Evolutionary conservation across 2,113 vertebrate genomes (phyloP).

Genomic region (Entosphenus tridentatus): DNA sequence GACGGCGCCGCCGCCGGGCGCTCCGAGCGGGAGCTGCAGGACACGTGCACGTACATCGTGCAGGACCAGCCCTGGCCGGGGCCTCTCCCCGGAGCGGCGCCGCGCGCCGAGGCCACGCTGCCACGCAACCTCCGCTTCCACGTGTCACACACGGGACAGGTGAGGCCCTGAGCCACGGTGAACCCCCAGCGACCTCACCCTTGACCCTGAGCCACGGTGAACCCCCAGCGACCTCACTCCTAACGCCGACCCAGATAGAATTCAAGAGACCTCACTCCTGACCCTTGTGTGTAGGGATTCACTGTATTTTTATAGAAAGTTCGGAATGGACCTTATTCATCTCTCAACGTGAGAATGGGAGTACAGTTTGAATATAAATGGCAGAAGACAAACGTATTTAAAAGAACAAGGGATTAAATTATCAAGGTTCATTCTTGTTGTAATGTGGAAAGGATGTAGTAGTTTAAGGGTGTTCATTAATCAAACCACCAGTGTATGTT

Average conservation of each 20-base stretch:
- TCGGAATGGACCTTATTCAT: neutral
- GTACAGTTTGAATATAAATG: too few relatives aligned
- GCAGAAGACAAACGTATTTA: too few relatives aligned
- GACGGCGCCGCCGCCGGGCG: too few relatives aligned
- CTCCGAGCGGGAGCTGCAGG: constrained; percentile 23
- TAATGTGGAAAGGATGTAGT: too few relatives aligned
- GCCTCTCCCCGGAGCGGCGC: constrained; percentile 15
- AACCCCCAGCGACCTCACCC: neutral
- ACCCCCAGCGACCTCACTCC: neutral
- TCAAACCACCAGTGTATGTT: too few relatives aligned
- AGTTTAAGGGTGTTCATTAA: too few relatives aligned
- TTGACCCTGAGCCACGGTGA: accelerated
- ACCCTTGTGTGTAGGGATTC: neutral
- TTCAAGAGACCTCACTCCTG: neutral
- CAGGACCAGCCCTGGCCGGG: constrained; percentile 24
- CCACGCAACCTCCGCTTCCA: constrained; percentile 28
- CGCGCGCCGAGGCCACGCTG: constrained; percentile 29
- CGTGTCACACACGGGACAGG: constrained; percentile 22
- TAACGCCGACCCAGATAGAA: neutral
- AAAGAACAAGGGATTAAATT: too few relatives aligned
- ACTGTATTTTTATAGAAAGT: neutral
- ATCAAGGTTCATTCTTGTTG: too few relatives aligned
- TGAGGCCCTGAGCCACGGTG: constrained; percentile 12
- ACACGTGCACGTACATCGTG: constrained; percentile 31
- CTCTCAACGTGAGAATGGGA: too few relatives aligned